Conservation (phyloP, 2,888 invertebrate genomes). For the Synanthedon vespiformis region DNA sequence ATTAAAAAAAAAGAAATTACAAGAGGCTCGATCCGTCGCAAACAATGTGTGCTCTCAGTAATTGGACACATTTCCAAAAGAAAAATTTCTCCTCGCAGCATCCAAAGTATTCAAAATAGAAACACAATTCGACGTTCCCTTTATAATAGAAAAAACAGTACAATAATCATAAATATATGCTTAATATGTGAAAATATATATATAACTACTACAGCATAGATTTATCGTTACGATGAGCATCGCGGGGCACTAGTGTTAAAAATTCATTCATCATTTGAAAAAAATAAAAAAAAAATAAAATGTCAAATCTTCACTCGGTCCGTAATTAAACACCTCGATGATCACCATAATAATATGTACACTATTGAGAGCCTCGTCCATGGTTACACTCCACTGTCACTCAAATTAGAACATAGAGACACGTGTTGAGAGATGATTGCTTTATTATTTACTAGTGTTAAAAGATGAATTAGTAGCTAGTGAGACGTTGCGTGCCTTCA, state of each 20-base stretch:
- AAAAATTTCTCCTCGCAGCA: constrained; percentile 20
- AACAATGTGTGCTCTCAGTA: constrained; percentile 24
- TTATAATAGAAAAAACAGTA: constrained; percentile 40
- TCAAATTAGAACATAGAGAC: not conserved
- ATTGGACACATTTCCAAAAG: constrained; percentile 10
- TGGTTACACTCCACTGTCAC: constrained; percentile 20
- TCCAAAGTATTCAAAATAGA: constrained; percentile 34
- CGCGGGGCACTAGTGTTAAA: constrained; percentile 3
- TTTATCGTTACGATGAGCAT: constrained; percentile 31
- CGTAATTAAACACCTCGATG: constrained; percentile 13
- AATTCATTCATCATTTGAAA: too few relatives aligned
- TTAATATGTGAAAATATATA: constrained; percentile 39
- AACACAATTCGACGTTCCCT: constrained; percentile 30
- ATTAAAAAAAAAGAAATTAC: constrained; percentile 20
- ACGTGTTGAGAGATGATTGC: not conserved
- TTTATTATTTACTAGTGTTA: too few relatives aligned
- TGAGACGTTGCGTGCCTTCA: too few relatives aligned
- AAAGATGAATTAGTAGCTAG: too few relatives aligned
- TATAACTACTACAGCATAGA: constrained; percentile 26
- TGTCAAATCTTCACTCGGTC: too few relatives aligned
- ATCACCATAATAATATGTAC: constrained; percentile 35
- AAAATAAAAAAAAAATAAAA: too few relatives aligned
- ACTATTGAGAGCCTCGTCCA: constrained; percentile 37
- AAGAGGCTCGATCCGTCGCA: constrained; percentile 25
- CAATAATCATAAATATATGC: constrained; percentile 29